Evolutionary conservation across 64 coral and sea anemone species (phyloP).

Genomic region (Platygyra sinensis): DNA sequence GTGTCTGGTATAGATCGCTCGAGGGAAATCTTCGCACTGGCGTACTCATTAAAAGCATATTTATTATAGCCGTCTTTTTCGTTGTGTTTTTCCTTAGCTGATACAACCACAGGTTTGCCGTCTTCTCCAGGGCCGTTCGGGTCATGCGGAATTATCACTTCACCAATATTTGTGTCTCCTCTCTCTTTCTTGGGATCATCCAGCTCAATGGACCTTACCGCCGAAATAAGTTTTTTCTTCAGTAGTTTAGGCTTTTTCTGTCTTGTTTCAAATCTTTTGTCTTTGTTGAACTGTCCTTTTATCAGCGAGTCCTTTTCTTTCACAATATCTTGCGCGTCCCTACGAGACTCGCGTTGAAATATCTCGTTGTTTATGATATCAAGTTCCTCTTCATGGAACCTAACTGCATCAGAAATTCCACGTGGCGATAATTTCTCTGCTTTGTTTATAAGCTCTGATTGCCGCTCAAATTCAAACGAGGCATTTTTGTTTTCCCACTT

Average conservation of each 20-base stretch:
- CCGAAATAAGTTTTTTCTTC: background rate
- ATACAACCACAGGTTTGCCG: constrained; percentile 37
- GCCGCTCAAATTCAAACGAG: background rate
- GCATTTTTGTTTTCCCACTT: background rate
- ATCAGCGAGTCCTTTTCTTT: constrained; percentile 17
- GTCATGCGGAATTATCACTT: constrained; percentile 18
- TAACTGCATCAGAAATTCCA: background rate
- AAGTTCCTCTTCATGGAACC: background rate
- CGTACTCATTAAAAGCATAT: constrained; percentile 86
- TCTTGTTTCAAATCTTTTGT: background rate
- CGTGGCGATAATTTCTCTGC: background rate
- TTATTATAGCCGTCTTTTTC: constrained; percentile 80
- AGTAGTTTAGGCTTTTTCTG: constrained; percentile 11
- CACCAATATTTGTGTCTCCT: background rate
- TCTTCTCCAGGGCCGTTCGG: constrained; percentile 84
- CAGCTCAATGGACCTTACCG: background rate
- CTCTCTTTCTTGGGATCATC: background rate
- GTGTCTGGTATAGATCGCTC: constrained; percentile 82
- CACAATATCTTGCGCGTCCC: background rate
- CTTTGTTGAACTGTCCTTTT: background rate
- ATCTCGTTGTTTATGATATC: constrained; percentile 14
- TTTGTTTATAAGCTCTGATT: background rate
- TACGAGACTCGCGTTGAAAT: background rate
- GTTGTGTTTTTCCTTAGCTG: constrained; percentile 55
- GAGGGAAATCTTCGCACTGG: constrained; percentile 70